These are phyloP conservation scores for Ginglymostoma cirratum DNA, from an alignment of 2,113 vertebrate species.

Conservation along the genomic window DNA sequence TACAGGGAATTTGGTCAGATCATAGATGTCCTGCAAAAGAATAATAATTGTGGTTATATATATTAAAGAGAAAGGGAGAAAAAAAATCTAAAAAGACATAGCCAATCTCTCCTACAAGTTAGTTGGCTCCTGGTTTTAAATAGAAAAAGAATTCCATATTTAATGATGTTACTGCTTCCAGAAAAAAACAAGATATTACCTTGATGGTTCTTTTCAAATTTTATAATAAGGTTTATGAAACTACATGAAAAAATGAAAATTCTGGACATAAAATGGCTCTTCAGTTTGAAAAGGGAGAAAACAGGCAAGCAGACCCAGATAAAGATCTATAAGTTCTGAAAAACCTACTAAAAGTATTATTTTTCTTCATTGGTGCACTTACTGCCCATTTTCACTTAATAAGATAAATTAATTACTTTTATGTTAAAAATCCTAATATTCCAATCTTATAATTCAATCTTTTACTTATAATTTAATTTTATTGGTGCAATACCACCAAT, in stretches of 20 bases:
- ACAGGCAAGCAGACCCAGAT: neutral
- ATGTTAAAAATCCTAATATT: neutral
- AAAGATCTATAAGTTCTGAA: neutral
- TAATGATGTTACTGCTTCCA: neutral
- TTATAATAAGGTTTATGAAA: neutral
- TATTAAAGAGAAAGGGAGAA: too few relatives aligned
- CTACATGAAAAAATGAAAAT: neutral
- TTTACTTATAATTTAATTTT: neutral
- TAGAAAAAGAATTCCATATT: neutral
- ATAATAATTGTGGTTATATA: neutral
- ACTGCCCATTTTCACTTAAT: neutral
- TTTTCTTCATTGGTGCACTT: neutral
- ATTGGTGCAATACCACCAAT: neutral
- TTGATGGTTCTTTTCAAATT: neutral
- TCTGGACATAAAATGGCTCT: too few relatives aligned
- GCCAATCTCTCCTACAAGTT: neutral
- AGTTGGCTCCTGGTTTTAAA: neutral
- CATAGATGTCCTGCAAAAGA: constrained; percentile 63
- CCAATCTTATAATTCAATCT: neutral
- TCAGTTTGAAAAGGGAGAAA: too few relatives aligned
- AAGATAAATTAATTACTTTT: neutral
- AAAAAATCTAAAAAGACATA: neutral
- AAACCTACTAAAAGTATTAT: neutral
- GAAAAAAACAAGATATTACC: neutral
- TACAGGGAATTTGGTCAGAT: constrained; percentile 72